Evolutionary conservation across 2,113 vertebrate genomes (phyloP), one percentile per base, ranked within the genome.

Genomic region (Collichthys lucidus): DNA sequence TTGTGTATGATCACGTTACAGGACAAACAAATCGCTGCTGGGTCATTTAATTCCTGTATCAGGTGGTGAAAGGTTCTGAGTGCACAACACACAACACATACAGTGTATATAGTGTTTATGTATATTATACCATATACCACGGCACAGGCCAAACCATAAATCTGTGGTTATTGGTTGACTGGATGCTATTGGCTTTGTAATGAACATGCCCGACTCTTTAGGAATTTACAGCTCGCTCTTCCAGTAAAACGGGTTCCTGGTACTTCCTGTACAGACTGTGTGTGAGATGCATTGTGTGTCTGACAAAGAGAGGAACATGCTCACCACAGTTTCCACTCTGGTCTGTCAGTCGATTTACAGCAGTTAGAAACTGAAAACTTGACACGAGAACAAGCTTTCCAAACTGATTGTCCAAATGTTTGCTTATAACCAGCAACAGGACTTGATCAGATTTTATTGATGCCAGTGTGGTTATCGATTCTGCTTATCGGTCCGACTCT

Each of bases 191-290:
- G 85, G 84, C 40, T 83, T 77, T 84, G 87, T 79, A 77, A 91
- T 86, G 79, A 91, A 90, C 60, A 62, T 77, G 82, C 60, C 35
- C 50, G 26, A 79, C 73, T 64, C 42, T 67, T 63, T 2, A 46
- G 17, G 57, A 79, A 92, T 92, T 85, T 88, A 87, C 74, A 53
- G 66, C 83, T 50, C 11, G 1, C 11, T 49, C 47, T 88, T 89
- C 78, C 82, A 47, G 65, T 77, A 53, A 84, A 77, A 15, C 59
- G 65, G 49, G 42, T 84, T 76, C 42, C 47, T 44, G 40, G 24
- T 75, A 56, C 49, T 53, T 67, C 20, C 56, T 46, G 67, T 4
- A 7, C 29, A 53, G 49, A 72, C 70, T 29, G 35, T 61, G 42
- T 61, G 8, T 40, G 68, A 40, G 31, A 44, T 22, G 42, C 40